Evolutionary conservation across 2,888 invertebrate genomes (phyloP).

Genomic region (Cenopis cana): DNA sequence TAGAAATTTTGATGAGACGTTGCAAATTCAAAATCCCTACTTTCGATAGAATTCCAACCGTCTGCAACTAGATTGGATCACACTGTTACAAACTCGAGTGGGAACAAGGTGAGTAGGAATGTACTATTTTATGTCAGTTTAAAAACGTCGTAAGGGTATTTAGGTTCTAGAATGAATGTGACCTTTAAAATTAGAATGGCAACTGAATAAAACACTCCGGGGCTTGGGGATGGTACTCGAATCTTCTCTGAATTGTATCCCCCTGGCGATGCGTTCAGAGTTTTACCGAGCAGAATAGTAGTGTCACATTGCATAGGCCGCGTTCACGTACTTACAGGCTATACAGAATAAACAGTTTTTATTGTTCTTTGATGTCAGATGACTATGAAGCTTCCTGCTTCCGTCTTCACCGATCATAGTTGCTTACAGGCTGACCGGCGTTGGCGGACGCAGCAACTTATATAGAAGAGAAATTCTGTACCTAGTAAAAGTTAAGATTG

Average conservation of each 20-base stretch:
- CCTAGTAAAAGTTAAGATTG: too few species aligned
- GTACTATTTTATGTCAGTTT: not conserved
- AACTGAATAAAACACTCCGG: constrained; percentile 26
- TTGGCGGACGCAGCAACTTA: too few species aligned
- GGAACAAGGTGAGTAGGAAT: constrained; percentile 34
- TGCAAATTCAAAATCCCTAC: not conserved
- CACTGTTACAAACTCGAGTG: constrained; percentile 39
- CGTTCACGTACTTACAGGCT: not conserved
- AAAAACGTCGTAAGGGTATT: constrained; percentile 13
- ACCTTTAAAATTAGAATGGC: not conserved
- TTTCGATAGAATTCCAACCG: constrained; percentile 12
- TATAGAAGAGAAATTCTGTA: too few species aligned
- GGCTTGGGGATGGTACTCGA: constrained; percentile 14
- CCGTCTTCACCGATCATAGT: too few species aligned
- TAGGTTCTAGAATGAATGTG: not conserved
- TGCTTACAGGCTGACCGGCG: too few species aligned
- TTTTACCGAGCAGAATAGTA: constrained; percentile 11
- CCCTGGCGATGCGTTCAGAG: constrained; percentile 27
- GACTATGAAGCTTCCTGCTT: too few species aligned
- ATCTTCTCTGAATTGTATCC: constrained; percentile 23
- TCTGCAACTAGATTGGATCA: constrained; percentile 36
- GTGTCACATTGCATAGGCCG: not conserved
- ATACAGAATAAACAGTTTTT: too few species aligned
- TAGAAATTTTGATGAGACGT: constrained; percentile 10
- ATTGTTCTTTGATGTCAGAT: too few species aligned